Base-by-base conservation (phyloP, 2,797 vertebrate species). In the Vultur gryphus region DNA sequence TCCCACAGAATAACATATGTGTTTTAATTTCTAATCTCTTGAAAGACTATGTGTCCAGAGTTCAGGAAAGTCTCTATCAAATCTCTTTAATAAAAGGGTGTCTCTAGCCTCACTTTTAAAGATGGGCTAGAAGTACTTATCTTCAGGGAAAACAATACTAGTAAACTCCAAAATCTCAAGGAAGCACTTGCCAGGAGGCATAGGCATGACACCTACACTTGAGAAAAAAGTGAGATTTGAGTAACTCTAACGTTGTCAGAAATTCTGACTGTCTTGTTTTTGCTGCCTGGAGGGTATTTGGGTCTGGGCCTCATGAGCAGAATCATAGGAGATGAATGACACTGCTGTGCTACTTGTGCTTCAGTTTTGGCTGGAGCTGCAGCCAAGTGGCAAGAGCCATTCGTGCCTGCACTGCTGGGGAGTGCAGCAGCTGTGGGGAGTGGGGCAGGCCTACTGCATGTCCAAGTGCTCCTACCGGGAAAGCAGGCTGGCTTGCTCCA, bases 321-420 rank as follows among this genome's bases (percentile, higher is more conserved):
- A 41, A 37, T 55, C 46, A 25, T 3, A 43, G 41, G 10, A 19
- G 14, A 43, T 54, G 41, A 66, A 44, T 25, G 8, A 21, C 8
- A 54, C 4, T 46, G 17, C 12, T 37, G 19, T 33, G 17, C 7
- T 65, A 52, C 46, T 75, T 69, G 23, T 44, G 26, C 10, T 54
- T 65, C 14, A 18, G 7, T 65, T 58, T 59, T 39, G 51, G 6
- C 51, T 85, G 44, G 8, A 48, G 44, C 29, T 51, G 37, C 15
- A 75, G 69, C 12, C 18, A 49, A 25, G 20, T 1, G 4, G 20
- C 29, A 25, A 76, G 17, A 65, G 26, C 12, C 17, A 28, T 57
- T 71, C 3, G 1, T 0, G 2, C 9, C 16, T 2, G 1, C 9
- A 10, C 29, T 61, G 46, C 16, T 1, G 0, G 33, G 7, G 24